Conservation (phyloP, 2,797 vertebrate species). For the Enteromius unitaeniatus region DNA sequence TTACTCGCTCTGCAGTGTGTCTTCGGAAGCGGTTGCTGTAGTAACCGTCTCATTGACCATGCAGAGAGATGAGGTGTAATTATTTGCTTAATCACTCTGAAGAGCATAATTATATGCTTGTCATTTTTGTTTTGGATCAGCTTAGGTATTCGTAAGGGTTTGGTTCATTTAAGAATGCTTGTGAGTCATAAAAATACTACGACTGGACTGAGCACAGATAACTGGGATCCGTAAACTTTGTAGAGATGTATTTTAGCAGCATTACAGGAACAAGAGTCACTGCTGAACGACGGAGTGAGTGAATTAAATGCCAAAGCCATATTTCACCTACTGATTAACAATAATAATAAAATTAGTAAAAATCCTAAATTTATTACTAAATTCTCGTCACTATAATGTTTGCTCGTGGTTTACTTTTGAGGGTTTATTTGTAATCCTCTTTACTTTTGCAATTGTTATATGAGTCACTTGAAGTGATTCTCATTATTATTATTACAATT, state of each 20-base stretch:
- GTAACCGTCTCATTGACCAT: conserved; percentile 49
- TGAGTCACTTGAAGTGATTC: neutral
- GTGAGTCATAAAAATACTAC: neutral
- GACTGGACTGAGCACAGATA: neutral
- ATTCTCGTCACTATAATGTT: neutral
- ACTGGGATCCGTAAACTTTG: neutral
- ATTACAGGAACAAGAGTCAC: neutral
- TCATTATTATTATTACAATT: neutral
- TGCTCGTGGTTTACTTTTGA: neutral
- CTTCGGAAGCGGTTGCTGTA: conserved; percentile 44
- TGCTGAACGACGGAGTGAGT: neutral
- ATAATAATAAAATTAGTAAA: neutral
- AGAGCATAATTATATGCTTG: conserved; percentile 52
- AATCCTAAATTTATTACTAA: neutral
- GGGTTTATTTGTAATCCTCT: neutral
- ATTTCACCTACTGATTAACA: neutral
- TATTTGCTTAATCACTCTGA: conserved; percentile 58
- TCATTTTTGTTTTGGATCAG: conserved; percentile 37
- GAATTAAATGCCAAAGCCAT: neutral
- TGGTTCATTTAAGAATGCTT: conserved; percentile 5
- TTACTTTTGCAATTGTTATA: neutral
- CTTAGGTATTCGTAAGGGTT: neutral
- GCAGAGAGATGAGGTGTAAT: conserved; percentile 43
- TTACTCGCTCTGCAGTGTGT: conserved; percentile 20
- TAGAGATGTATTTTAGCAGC: neutral